Evolutionary conservation across 2,888 invertebrate genomes (phyloP), one percentile per base, ranked within the genome.

Genomic region (Tyria jacobaeae): DNA sequence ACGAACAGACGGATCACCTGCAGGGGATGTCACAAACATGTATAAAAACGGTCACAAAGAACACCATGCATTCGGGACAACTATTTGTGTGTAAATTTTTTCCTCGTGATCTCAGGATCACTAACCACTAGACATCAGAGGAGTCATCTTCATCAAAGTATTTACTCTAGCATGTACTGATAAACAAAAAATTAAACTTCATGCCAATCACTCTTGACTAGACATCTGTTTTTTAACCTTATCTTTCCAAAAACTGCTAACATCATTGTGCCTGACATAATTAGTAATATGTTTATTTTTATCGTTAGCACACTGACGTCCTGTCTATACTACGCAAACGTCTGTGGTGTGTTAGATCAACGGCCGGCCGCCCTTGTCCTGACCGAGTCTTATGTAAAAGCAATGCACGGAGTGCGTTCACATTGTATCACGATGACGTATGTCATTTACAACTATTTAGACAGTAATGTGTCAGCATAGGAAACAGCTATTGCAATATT

Each of bases 291-390:
- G 15, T 50, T 57, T 39, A 39, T 14, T 35, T 31, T 41, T 15
- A 39, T 25, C 15, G 7, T 50, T 39, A 39, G 15, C 24, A 51
- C 17, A 27, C n/a, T 5, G 31, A 50, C 7, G 10, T 10, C 12
- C 21, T 12, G 62, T 80, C 81, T 82, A 68, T 59, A 1, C 2
- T 12, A 12, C 24, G 10, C 58, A 41, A 64, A 70, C 34, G 31
- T 78, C 81, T 81, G 52, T 53, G 44, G 57, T 57, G 51, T 15
- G 71, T 73, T 82, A 82, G 89, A 85, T 78, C 89, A 89, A 87
- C 73, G 89, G 77, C 88, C 89, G 81, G 66, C 71, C 83, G 89
- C 89, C 89, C 90, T 90, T 89, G 89, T 78, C 66, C 75, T 84
- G 86, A 77, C 86, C 86, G 76, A 31, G 77, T 82, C 86, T 89